These are phyloP conservation scores for Xiphydria camelus DNA, from an alignment of 2,888 invertebrate species.

Conservation along the genomic window DNA sequence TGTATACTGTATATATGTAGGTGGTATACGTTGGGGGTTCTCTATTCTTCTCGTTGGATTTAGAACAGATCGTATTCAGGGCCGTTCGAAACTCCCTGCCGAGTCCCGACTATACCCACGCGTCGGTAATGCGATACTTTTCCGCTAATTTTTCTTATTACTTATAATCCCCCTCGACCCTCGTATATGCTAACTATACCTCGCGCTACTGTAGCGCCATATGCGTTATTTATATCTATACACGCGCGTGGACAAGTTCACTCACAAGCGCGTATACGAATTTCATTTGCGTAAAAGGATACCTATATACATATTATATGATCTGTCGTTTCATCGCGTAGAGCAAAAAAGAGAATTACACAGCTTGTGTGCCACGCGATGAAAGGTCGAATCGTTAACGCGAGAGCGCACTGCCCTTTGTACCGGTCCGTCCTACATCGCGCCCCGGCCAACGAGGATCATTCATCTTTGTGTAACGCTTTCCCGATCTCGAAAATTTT, in stretches of 20 bases:
- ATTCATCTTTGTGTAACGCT: too few species aligned
- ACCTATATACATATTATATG: too few species aligned
- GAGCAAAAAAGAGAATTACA: conserved; percentile 21
- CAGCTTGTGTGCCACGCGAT: conserved; percentile 17
- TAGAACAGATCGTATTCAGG: too few species aligned
- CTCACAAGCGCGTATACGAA: conserved; percentile 10
- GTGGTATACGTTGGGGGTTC: too few species aligned
- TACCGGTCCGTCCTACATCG: too few species aligned
- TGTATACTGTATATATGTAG: too few species aligned
- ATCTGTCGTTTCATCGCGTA: conserved; percentile 25
- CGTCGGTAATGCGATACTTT: conserved; percentile 4
- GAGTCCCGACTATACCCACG: too few species aligned
- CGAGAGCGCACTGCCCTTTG: conserved; percentile 10
- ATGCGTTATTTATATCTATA: background rate
- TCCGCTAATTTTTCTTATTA: conserved; percentile 16
- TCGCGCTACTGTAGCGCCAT: background rate
- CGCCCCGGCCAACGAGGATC: too few species aligned
- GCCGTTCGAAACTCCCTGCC: too few species aligned
- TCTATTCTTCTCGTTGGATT: too few species aligned
- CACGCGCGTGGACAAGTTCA: background rate
- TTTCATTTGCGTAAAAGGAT: conserved; percentile 43
- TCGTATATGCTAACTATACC: too few species aligned
- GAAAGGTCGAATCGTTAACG: conserved; percentile 27
- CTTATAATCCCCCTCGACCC: conserved; percentile 1
- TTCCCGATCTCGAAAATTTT: too few species aligned